Percentiles rank a stretch among this genome's conserved stretches.
Evolutionary conservation across 2,113 vertebrate genomes (phyloP).

Genomic region (Nothoprocta pentlandii): DNA sequence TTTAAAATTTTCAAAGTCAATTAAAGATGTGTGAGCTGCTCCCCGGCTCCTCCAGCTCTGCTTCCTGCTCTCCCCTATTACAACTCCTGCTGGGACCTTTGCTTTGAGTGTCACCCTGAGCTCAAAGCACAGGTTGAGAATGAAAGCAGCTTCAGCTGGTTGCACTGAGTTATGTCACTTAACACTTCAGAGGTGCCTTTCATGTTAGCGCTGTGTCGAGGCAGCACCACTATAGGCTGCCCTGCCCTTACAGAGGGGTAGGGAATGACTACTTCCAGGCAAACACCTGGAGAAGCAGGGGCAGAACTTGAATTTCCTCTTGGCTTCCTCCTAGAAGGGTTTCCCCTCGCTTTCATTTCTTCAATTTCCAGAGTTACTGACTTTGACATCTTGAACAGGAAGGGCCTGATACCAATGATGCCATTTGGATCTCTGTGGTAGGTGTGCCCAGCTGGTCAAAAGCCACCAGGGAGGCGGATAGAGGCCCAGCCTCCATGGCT

Average conservation of each 20-base stretch:
- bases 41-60: too few relatives aligned
- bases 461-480: accelerated
- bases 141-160: too few relatives aligned
- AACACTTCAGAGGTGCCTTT: neutral
- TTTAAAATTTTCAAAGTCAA: too few relatives aligned
- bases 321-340: neutral
- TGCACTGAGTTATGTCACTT: accelerated
- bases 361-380: neutral
- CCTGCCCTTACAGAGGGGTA: neutral
- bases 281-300: neutral
- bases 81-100: too few relatives aligned
- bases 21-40: too few relatives aligned
- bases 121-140: too few relatives aligned
- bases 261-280: neutral
- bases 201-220: neutral
- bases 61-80: too few relatives aligned
- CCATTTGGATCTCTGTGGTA: neutral
- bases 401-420: neutral
- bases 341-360: neutral
- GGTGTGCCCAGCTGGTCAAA: accelerated
- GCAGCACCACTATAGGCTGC: neutral
- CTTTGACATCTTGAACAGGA: neutral
- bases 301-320: neutral
- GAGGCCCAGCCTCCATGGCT: too few relatives aligned
- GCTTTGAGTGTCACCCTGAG: too few relatives aligned